A percentile compares a stretch with the other conserved stretches of the same genome.
Evolutionary conservation across 2,797 vertebrate genomes (phyloP).

Genomic region (Anniella stebbinsi): DNA sequence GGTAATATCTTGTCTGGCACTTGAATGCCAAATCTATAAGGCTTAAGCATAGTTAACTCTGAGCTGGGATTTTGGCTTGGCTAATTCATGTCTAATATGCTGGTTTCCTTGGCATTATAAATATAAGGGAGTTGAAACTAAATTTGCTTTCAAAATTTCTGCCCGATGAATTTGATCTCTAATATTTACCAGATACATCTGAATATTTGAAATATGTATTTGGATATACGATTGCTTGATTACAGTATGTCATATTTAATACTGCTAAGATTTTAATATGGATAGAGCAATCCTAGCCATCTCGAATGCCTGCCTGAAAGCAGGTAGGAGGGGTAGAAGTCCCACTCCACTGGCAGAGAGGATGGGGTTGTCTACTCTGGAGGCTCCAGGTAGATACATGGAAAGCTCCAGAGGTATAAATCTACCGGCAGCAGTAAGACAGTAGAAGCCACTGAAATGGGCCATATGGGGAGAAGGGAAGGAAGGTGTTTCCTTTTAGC

Average conservation of each 20-base stretch:
- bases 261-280: neutral
- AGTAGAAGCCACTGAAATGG: neutral
- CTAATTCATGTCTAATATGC: too few species aligned
- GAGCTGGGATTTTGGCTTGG: neutral
- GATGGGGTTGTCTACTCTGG: too few species aligned
- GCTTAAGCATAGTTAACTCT: neutral
- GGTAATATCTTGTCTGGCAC: neutral
- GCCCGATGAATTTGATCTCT: neutral
- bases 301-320: too few species aligned
- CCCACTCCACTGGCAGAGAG: too few species aligned
- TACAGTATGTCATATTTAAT: neutral
- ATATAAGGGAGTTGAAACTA: neutral
- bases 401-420: too few species aligned
- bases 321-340: too few species aligned
- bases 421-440: neutral
- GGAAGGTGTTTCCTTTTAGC: neutral
- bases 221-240: neutral
- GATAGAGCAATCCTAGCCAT: too few species aligned
- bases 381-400: too few species aligned
- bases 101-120: fast-evolving
- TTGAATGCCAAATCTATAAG: neutral
- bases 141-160: neutral
- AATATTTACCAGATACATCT: neutral
- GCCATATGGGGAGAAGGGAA: too few species aligned
- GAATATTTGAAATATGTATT: neutral